phyloP scores from a whole-genome alignment of 2,113 vertebrate species.

The Ammospiza nelsoni region DNA sequence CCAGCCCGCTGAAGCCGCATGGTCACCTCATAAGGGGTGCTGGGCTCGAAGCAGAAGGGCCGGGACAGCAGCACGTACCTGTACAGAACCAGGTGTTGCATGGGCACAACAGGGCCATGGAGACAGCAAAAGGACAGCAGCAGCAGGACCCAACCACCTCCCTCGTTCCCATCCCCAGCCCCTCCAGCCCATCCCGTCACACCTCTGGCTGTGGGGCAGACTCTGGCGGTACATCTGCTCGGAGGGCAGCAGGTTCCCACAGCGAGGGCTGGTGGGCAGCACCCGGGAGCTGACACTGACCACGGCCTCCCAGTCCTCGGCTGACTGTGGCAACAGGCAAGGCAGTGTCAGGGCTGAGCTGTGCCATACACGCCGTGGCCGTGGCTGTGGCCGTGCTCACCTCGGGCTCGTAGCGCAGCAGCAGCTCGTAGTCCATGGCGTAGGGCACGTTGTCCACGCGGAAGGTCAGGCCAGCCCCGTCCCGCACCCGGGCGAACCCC shows the following conservation, averaged over 20 bases:
- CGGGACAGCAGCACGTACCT: conserved; percentile 83
- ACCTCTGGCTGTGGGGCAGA: conserved; percentile 75
- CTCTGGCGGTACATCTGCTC: conserved; percentile 84
- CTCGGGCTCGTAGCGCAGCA: conserved; percentile 87
- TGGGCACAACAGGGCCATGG: background rate
- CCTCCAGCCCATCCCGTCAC: background rate
- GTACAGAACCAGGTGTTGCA: background rate
- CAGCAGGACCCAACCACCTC: background rate
- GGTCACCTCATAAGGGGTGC: conserved; percentile 77
- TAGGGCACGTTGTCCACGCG: conserved; percentile 79
- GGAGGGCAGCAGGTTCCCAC: conserved; percentile 85
- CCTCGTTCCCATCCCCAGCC: background rate
- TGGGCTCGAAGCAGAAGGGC: conserved; percentile 88
- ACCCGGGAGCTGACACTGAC: conserved; percentile 78
- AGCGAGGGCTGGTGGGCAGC: conserved; percentile 82
- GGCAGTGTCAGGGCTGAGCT: background rate
- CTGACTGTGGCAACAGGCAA: conserved; percentile 70
- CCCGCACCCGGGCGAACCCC: conserved; percentile 82
- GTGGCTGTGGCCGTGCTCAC: background rate
- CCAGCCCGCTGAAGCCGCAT: conserved; percentile 81
- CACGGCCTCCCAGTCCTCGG: conserved; percentile 88
- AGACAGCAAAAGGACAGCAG: background rate
- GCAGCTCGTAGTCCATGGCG: conserved; percentile 87
- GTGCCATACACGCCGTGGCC: fast-evolving
- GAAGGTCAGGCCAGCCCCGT: conserved; percentile 86